These are phyloP conservation scores for Potamilus streckersoni DNA, from an alignment of 1,140 invertebrate species.

Conservation along the genomic window DNA sequence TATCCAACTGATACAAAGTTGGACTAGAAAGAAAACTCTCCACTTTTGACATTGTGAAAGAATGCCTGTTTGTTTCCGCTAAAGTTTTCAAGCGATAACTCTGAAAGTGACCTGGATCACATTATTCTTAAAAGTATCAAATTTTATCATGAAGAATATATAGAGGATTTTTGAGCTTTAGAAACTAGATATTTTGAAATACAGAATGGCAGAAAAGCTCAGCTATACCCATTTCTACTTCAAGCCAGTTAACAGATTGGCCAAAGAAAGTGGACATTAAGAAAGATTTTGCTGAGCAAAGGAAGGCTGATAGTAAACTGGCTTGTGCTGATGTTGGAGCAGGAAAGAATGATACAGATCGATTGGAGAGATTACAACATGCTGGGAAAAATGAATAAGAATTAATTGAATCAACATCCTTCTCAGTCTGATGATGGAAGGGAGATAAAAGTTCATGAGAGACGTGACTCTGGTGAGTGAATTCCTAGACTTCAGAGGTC, in stretches of 20 bases:
- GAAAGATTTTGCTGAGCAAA: not conserved
- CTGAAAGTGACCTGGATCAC: no score
- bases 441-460: not conserved
- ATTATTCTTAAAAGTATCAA: no score
- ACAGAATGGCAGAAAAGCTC: constrained; percentile 3
- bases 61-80: no score
- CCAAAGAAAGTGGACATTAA: constrained; percentile 6
- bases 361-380: constrained; percentile 18
- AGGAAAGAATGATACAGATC: constrained; percentile 13
- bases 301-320: constrained; percentile 5
- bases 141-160: no score
- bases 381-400: constrained; percentile 24
- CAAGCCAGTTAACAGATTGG: not conserved
- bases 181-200: constrained; percentile 24
- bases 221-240: not conserved
- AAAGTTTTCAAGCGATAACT: no score
- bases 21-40: no score
- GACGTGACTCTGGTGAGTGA: constrained; percentile 4
- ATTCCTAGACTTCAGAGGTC: constrained; percentile 11
- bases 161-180: not conserved
- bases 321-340: constrained; percentile 15
- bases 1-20: no score
- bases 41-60: no score
- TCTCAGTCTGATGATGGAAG: not conserved
- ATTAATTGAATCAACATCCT: constrained; percentile 26